Conservation (phyloP, 2,113 vertebrate genomes). For the Prunella himalayana region DNA sequence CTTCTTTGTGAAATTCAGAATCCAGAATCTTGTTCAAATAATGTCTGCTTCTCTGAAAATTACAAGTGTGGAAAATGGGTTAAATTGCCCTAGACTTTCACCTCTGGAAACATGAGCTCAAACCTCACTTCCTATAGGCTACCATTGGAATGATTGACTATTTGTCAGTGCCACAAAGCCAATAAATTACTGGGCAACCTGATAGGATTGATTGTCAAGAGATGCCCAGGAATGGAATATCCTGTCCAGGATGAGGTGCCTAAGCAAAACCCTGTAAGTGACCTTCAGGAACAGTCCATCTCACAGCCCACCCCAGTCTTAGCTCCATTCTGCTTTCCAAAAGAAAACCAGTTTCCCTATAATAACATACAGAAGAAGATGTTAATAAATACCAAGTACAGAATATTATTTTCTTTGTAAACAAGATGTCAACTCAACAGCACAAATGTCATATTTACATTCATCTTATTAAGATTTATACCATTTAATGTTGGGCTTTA, state of each 20-base stretch:
- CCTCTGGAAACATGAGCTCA: conserved; percentile 23
- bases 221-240: not conserved
- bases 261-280: not conserved
- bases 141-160: not conserved
- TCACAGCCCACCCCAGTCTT: not conserved
- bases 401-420: conserved; percentile 66
- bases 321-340: not conserved
- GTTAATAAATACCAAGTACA: conserved; percentile 51
- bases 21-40: not conserved
- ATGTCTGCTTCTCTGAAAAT: not conserved
- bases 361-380: conserved; percentile 18
- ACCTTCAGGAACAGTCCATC: not conserved
- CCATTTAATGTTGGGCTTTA: conserved; percentile 61
- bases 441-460: conserved; percentile 65
- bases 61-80: not conserved
- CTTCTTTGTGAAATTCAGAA: not conserved
- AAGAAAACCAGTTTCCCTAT: conserved; percentile 15
- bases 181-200: not conserved
- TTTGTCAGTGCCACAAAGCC: conserved; percentile 15
- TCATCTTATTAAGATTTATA: conserved; percentile 71
- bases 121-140: not conserved
- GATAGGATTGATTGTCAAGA: conserved; percentile 19
- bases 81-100: conserved; percentile 36
- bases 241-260: not conserved
- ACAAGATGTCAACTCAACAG: conserved; percentile 51